Base-by-base conservation (phyloP, 1,140 invertebrate genomes). In the Brachionus calyciflorus region DNA sequence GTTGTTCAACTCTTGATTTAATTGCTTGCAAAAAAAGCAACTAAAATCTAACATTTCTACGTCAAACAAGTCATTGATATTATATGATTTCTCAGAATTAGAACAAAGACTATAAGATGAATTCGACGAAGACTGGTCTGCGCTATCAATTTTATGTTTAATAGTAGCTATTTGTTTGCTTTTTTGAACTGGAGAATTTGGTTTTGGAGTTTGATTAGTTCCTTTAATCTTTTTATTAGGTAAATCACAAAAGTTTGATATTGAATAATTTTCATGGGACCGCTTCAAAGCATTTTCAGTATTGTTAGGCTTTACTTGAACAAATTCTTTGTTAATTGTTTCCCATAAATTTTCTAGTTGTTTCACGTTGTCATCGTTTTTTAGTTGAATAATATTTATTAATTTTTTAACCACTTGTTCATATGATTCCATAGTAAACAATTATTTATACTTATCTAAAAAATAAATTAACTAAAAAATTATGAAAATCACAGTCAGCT, bases 401-500 rank as follows among this genome's bases (percentile, higher is more conserved):
- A 65, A 65, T 65, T 65, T 65, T 65, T 65, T 65, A 40, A 65
- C 60, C 44, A 65, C 41, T 46, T 65, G 60, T 24, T 65, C 60
- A 65, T 65, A 65, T 65, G 60, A 65, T 44, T 65, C 40, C 60
- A 65, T 44, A 6, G 10, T 60, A 33, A 30, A 10, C 7, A 28
- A 30, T 17, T 33, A 1, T n/a, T n/a, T 65, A 21, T 44, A 44
- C 37, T 44, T 44, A 44, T 44, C 2, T 44, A 21, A n/a, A 65
- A 65, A 41, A 24, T 10, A n/a, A 46, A 37, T 9, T 65, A 44
- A 44, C 44, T 65, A 65, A 44, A 0, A 26, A 26, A 46, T 26
- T 65, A 30, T 44, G 21, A n/a, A 2, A 65, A 19, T n/a, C n/a
- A n/a, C n/a, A n/a, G 1, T 37, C 33, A 37, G 33, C 33, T 37